These are phyloP conservation scores for Acanthochromis polyacanthus DNA, from an alignment of 2,113 vertebrate genomes.

Conservation along the genomic window DNA sequence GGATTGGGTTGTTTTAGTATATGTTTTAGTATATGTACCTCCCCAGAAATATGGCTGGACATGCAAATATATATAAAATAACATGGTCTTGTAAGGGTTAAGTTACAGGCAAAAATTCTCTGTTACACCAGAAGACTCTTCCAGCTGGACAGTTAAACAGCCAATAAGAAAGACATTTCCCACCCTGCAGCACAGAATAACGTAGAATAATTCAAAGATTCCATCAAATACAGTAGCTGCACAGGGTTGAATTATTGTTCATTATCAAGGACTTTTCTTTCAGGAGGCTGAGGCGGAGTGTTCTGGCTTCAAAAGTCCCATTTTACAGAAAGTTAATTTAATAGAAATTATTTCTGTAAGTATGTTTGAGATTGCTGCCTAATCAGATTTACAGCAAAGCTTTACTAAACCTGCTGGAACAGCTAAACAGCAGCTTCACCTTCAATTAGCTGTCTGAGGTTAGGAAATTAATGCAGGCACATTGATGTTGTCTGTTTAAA, in stretches of 20 bases:
- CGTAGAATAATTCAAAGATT: not conserved
- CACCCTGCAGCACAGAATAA: slow-evolving; percentile 2
- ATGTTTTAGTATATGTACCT: too few relatives aligned
- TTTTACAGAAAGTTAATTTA: slow-evolving; percentile 20
- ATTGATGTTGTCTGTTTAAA: too few relatives aligned
- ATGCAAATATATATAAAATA: too few relatives aligned
- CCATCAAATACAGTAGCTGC: slow-evolving; percentile 10
- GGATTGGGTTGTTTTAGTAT: too few relatives aligned
- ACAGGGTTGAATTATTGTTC: slow-evolving; percentile 24
- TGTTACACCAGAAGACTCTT: slow-evolving; percentile 5
- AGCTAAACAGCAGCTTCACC: too few relatives aligned
- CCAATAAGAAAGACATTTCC: slow-evolving; percentile 6
- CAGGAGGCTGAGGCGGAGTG: not conserved
- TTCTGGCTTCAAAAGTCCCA: slow-evolving; percentile 2
- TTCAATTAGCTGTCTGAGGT: too few relatives aligned
- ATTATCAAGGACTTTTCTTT: slow-evolving; percentile 4
- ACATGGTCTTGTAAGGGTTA: too few relatives aligned
- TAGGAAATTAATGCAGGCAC: too few relatives aligned
- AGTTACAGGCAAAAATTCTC: not conserved
- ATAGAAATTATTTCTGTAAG: not conserved
- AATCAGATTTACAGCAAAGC: too few relatives aligned
- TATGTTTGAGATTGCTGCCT: not conserved
- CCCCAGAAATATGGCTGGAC: too few relatives aligned
- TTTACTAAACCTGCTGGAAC: too few relatives aligned
- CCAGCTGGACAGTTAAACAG: slow-evolving; percentile 6